These are phyloP conservation scores for Polylopha cassiicola DNA, from an alignment of 2,888 invertebrate species.

Conservation along the genomic window DNA sequence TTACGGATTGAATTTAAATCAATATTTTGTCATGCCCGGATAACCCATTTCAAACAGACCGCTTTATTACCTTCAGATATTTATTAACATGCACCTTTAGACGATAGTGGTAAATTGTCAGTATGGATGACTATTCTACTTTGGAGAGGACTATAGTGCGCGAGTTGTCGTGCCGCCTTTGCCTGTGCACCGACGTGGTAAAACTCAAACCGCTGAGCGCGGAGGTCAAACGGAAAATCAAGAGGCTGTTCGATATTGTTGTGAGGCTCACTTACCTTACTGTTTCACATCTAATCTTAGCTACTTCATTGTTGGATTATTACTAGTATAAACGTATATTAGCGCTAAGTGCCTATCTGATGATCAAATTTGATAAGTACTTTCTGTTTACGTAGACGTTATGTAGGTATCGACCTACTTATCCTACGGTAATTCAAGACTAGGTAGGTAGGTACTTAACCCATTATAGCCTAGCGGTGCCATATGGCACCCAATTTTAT, in stretches of 20 bases:
- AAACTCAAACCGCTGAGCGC: conserved; percentile 64
- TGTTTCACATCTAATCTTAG: not conserved
- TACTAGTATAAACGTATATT: too few species aligned
- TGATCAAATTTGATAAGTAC: too few species aligned
- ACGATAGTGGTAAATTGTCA: conserved; percentile 32
- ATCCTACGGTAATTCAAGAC: too few species aligned
- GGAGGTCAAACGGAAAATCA: conserved; percentile 64
- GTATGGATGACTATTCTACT: conserved; percentile 64
- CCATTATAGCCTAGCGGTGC: too few species aligned
- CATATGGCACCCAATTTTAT: too few species aligned
- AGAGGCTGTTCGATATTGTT: conserved; percentile 58
- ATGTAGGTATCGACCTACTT: too few species aligned
- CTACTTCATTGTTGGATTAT: too few species aligned
- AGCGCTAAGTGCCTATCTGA: too few species aligned
- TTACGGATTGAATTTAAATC: conserved; percentile 42
- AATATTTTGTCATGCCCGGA: conserved; percentile 38
- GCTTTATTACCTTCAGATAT: conserved; percentile 29
- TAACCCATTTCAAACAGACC: conserved; percentile 31
- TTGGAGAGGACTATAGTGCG: conserved; percentile 68
- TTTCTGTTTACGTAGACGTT: too few species aligned
- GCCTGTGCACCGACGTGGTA: conserved; percentile 65
- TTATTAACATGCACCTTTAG: conserved; percentile 21
- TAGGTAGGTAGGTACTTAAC: too few species aligned
- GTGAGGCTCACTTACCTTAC: conserved; percentile 30
- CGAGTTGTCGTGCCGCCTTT: conserved; percentile 67